A percentile compares a stretch with the other conserved stretches of the same genome.
Evolutionary conservation across 2,113 vertebrate species (phyloP).

Genomic region (Eolophus roseicapilla): DNA sequence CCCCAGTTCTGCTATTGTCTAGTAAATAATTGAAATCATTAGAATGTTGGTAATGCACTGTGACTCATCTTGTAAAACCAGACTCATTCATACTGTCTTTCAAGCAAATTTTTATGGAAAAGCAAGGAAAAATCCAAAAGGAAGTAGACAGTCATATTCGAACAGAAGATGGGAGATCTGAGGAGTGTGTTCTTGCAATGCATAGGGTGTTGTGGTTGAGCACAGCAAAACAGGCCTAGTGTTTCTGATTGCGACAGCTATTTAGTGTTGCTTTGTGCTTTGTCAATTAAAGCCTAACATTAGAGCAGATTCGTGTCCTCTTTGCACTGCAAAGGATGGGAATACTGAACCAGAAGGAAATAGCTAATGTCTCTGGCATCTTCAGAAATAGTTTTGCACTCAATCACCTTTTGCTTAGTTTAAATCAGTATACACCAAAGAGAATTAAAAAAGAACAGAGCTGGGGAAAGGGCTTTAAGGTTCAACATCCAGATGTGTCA

Average conservation of each 20-base stretch:
- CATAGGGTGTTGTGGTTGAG: neutral
- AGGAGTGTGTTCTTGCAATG: neutral
- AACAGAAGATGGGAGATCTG: neutral
- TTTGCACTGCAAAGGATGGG: neutral
- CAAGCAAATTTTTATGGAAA: neutral
- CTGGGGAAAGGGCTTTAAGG: neutral
- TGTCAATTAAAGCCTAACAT: neutral
- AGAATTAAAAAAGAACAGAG: neutral
- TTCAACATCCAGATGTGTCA: neutral
- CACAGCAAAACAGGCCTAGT: neutral
- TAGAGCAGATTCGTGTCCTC: neutral
- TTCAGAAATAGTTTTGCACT: neutral
- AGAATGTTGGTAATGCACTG: neutral
- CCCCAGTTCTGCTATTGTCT: neutral
- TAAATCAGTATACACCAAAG: neutral
- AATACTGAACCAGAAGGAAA: neutral
- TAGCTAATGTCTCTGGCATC: neutral
- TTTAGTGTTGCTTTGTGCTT: neutral
- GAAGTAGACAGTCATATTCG: neutral
- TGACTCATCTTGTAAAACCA: neutral
- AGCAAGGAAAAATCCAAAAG: neutral
- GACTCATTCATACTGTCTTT: neutral
- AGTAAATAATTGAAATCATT: slow-evolving; percentile 57
- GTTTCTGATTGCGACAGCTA: neutral
- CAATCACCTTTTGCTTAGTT: neutral